Percentiles rank a stretch among this genome's conserved stretches.
Evolutionary conservation across 2,888 invertebrate genomes (phyloP).

Genomic region (Spisula subtruncata): DNA sequence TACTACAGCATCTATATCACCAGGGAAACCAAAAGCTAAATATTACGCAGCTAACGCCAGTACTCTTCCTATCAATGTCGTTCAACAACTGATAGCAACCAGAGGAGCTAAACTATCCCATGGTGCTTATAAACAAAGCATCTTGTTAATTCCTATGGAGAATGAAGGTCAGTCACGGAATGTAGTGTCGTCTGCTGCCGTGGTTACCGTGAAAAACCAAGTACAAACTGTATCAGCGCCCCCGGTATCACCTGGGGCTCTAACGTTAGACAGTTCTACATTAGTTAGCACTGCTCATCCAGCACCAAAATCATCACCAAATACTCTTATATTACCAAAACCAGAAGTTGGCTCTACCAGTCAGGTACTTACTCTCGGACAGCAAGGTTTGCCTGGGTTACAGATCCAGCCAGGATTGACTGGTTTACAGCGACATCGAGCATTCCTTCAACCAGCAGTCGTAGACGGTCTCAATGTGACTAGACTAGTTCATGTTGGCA

Average conservation of each 20-base stretch:
- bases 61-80: slow-evolving; percentile 78
- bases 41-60: slow-evolving; percentile 77
- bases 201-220: slow-evolving; percentile 25
- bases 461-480: slow-evolving; percentile 36
- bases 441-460: slow-evolving; percentile 30
- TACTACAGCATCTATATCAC: slow-evolving; percentile 29
- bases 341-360: slow-evolving; percentile 38
- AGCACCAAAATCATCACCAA: slow-evolving; percentile 44
- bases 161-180: slow-evolving; percentile 58
- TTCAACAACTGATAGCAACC: slow-evolving; percentile 82
- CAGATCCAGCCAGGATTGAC: slow-evolving; percentile 35
- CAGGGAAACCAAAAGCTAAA: slow-evolving; percentile 60
- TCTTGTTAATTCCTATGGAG: slow-evolving; percentile 71
- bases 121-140: slow-evolving; percentile 72
- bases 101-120: slow-evolving; percentile 78
- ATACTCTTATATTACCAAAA: slow-evolving; percentile 62
- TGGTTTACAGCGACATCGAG: slow-evolving; percentile 28
- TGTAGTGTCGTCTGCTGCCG: slow-evolving; percentile 48
- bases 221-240: background rate
- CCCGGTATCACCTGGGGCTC: slow-evolving; percentile 15
- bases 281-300: background rate
- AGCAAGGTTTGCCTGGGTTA: slow-evolving; percentile 22
- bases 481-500: slow-evolving; percentile 23
- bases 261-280: slow-evolving; percentile 18
- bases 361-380: slow-evolving; percentile 31